These are phyloP conservation scores for Sebastes iracundus DNA, from an alignment of 2,797 vertebrate species.

Conservation along the genomic window DNA sequence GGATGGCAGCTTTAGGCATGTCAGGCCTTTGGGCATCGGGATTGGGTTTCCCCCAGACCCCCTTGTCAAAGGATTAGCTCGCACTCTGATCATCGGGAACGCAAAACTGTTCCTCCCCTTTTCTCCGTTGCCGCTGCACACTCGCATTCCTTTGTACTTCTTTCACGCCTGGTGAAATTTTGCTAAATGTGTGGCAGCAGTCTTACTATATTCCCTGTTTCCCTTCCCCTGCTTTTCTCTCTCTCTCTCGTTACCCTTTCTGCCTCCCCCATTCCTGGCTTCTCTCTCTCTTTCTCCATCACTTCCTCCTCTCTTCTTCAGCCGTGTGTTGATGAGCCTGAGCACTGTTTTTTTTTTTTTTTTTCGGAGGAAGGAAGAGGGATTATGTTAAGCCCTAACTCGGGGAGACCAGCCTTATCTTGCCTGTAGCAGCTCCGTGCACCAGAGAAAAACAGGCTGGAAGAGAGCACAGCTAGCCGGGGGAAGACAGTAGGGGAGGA, in stretches of 20 bases:
- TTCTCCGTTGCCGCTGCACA: slow-evolving; percentile 53
- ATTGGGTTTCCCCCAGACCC: slow-evolving; percentile 77
- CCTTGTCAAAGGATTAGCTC: slow-evolving; percentile 82
- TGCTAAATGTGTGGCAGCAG: slow-evolving; percentile 69
- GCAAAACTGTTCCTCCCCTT: slow-evolving; percentile 68
- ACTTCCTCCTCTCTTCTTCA: slow-evolving; percentile 69
- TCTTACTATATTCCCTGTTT: slow-evolving; percentile 57
- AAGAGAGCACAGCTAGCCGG: slow-evolving; percentile 76
- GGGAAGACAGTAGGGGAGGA: slow-evolving; percentile 51
- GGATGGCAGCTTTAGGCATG: slow-evolving; percentile 77
- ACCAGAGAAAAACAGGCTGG: slow-evolving; percentile 82
- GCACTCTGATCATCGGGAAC: slow-evolving; percentile 75
- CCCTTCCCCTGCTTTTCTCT: slow-evolving; percentile 17
- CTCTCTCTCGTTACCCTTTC: slow-evolving; percentile 42
- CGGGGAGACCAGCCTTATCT: slow-evolving; percentile 85
- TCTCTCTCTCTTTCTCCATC: slow-evolving; percentile 68
- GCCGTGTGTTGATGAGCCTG: slow-evolving; percentile 80
- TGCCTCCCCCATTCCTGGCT: slow-evolving; percentile 30
- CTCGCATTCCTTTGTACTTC: slow-evolving; percentile 75
- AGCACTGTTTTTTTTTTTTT: slow-evolving; percentile 75
- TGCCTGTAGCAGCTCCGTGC: slow-evolving; percentile 83
- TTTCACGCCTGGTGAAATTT: slow-evolving; percentile 73
- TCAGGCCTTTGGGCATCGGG: slow-evolving; percentile 71
- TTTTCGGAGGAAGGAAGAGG: slow-evolving; percentile 81
- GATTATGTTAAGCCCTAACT: slow-evolving; percentile 87